These are phyloP conservation scores for Formica exsecta DNA, from an alignment of 1,140 invertebrate species.

Conservation along the genomic window DNA sequence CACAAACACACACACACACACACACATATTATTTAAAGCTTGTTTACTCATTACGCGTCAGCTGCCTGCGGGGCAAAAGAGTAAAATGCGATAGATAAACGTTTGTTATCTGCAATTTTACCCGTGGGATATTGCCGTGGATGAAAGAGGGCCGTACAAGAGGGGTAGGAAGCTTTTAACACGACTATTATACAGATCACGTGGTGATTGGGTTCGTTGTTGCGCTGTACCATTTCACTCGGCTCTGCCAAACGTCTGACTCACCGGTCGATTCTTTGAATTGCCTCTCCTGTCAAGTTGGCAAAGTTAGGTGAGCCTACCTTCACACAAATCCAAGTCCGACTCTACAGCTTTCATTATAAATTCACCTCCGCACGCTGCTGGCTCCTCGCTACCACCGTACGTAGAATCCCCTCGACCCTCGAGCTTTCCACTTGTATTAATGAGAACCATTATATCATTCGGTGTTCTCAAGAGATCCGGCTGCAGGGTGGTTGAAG, in stretches of 20 bases:
- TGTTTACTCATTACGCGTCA: slow-evolving; percentile 35
- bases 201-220: slow-evolving; percentile 85
- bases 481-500: not conserved
- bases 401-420: slow-evolving; percentile 77
- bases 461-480: slow-evolving; percentile 67
- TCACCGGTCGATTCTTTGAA: slow-evolving; percentile 63
- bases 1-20: not conserved
- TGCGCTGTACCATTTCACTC: slow-evolving; percentile 64
- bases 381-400: slow-evolving; percentile 31
- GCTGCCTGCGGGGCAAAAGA: slow-evolving; percentile 48
- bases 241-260: slow-evolving; percentile 45
- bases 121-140: slow-evolving; percentile 77
- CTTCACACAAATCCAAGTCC: slow-evolving; percentile 85
- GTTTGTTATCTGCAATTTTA: slow-evolving; percentile 82
- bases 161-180: slow-evolving; percentile 77
- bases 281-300: slow-evolving; percentile 64
- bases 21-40: slow-evolving; percentile 15
- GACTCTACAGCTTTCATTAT: slow-evolving; percentile 86
- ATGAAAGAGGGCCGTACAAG: slow-evolving; percentile 31
- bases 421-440: slow-evolving; percentile 84
- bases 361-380: slow-evolving; percentile 82
- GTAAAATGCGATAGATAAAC: slow-evolving; percentile 75
- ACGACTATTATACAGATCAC: slow-evolving; percentile 84
- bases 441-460: slow-evolving; percentile 84
- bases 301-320: slow-evolving; percentile 73